phyloP scores from a whole-genome alignment of 2,888 invertebrate genomes.

The Andrena bicolor region DNA sequence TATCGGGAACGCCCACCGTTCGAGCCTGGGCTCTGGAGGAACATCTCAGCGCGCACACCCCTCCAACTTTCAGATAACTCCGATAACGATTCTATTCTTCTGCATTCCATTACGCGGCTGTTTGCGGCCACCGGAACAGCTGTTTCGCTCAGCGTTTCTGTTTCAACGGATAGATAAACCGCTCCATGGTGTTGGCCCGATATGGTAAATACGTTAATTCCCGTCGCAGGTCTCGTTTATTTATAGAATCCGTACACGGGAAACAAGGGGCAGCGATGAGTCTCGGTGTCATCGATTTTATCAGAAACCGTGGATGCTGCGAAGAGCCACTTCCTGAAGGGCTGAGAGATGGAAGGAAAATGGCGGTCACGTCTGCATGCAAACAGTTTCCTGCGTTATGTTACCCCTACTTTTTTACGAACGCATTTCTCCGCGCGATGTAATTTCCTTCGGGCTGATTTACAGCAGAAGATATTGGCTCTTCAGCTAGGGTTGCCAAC shows the following conservation, averaged over 20 bases:
- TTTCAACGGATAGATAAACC: neutral
- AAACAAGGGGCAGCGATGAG: conserved; percentile 12
- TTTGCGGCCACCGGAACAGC: neutral
- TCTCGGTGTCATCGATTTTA: conserved; percentile 21
- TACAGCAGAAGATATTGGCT: too few species aligned
- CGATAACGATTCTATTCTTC: conserved; percentile 50
- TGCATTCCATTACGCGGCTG: conserved; percentile 30
- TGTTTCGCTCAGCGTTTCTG: conserved; percentile 3
- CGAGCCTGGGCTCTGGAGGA: conserved; percentile 48
- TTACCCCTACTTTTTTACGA: too few species aligned
- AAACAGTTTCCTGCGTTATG: too few species aligned
- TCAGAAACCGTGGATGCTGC: neutral
- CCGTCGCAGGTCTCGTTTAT: conserved; percentile 18
- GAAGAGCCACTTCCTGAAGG: neutral
- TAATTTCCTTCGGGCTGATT: too few species aligned
- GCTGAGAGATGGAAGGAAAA: neutral
- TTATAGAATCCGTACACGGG: conserved; percentile 28
- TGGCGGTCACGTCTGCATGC: too few species aligned
- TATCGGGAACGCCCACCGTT: conserved; percentile 69
- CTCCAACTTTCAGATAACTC: conserved; percentile 61
- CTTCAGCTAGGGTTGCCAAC: too few species aligned
- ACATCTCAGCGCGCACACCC: conserved; percentile 60
- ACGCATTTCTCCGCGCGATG: too few species aligned
- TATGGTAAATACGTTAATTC: conserved; percentile 19
- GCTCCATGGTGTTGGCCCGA: too few species aligned